Conservation (phyloP, 2,113 vertebrate species). For the Passer domesticus region DNA sequence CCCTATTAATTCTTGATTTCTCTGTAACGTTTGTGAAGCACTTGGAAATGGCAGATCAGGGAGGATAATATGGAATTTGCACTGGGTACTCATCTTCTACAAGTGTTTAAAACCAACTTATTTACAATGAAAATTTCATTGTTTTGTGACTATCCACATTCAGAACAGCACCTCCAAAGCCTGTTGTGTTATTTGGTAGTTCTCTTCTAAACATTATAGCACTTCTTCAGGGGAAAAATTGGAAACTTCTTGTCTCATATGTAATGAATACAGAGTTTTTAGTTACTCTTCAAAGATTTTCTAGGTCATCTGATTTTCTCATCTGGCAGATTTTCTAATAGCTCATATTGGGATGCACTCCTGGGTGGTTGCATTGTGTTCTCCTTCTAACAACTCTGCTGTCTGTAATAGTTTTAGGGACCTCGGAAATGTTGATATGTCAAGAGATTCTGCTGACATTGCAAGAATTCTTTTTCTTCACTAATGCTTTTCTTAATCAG, state of each 20-base stretch:
- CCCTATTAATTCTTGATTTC: neutral
- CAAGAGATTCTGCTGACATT: neutral
- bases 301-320: neutral
- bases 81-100: accelerated
- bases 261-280: neutral
- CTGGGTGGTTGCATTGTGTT: neutral
- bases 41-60: neutral
- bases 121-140: neutral
- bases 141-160: neutral
- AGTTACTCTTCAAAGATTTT: neutral
- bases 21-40: neutral
- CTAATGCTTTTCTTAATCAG: neutral
- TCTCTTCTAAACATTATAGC: neutral
- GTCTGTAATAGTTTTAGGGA: neutral
- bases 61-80: neutral
- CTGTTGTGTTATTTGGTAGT: neutral
- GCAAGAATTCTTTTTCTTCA: neutral
- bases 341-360: neutral
- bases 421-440: neutral
- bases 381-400: neutral
- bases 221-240: neutral
- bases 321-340: neutral
- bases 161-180: neutral
- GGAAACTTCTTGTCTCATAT: neutral
- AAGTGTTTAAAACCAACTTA: neutral